Percentiles rank a stretch among this genome's conserved stretches.
These are phyloP conservation scores for Chaetogeoica ovagalla DNA, from an alignment of 2,888 invertebrate genomes.

Conservation along the genomic window DNA sequence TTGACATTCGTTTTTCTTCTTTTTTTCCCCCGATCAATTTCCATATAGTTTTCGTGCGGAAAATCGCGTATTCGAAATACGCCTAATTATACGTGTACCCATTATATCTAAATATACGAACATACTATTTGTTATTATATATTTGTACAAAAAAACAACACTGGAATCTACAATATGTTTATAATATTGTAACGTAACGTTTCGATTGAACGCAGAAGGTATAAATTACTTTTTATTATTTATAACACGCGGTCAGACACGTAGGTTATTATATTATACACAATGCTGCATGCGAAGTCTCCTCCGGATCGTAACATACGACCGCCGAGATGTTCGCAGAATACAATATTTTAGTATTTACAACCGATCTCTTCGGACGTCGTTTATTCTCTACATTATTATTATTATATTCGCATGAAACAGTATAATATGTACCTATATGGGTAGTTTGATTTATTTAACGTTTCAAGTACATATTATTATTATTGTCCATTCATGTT, in stretches of 20 bases:
- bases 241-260: not conserved
- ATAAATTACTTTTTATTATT: slow-evolving; percentile 34
- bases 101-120: no score
- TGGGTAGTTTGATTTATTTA: slow-evolving; percentile 2
- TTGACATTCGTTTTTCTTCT: no score
- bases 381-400: not conserved
- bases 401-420: not conserved
- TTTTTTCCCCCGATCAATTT: no score
- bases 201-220: not conserved
- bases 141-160: no score
- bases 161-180: not conserved
- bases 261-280: not conserved
- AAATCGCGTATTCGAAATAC: no score
- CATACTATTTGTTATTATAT: no score
- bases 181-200: not conserved
- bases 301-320: slow-evolving; percentile 12
- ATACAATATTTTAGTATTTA: slow-evolving; percentile 10
- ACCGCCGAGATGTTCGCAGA: slow-evolving; percentile 25
- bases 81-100: no score
- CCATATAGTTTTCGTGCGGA: no score
- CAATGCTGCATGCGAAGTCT: not conserved
- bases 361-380: slow-evolving; percentile 13
- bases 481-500: not conserved
- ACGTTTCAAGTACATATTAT: not conserved
- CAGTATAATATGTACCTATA: not conserved